Evolutionary conservation across 2,113 vertebrate genomes (phyloP), one percentile per base, ranked within the genome.

Genomic region (Barnardius zonarius): DNA sequence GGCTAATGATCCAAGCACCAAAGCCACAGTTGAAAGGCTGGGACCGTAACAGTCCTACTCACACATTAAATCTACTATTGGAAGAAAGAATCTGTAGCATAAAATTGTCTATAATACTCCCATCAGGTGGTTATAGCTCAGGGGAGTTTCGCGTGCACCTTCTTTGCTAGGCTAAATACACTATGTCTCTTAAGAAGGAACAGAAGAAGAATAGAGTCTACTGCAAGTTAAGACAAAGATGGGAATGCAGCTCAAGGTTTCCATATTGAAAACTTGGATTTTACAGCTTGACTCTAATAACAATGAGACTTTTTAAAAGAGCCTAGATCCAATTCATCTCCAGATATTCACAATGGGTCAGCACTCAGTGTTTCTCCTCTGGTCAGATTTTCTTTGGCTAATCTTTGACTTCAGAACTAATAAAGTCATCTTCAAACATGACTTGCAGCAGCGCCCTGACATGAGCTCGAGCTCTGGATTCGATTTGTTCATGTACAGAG

Each of bases 341-440:
- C 31, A 31, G 51, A 46, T 62, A 59, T 82, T 75, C 51, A 63
- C 39, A 43, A 13, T 18, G 52, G 54, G 43, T 79, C 73, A 84
- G 69, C 52, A 28, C 16, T 52, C n/a, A 17, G 31, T 30, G 14
- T 52, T 17, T 63, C 11, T 64, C 49, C 52, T 87, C 43, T 3
- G 2, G 49, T 39, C 55, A 64, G 44, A 41, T 85, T 88, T 85
- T 88, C 44, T 88, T 66, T 76, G 0, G 1, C 43, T 69, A 49
- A 27, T 92, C 67, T 76, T 95, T 91, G 33, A 51, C 37, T 96
- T 92, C 5, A 12, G 48, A 76, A 84, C 24, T 19, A 33, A 44
- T 52, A 41, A 82, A 72, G 5, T 35, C 3, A 1, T 73, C 39
- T 80, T 49, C 41, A 75, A 44, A 43, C 19, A 74, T 12, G 72